These are phyloP conservation scores for Chaenodraco wilsoni DNA, from an alignment of 2,797 vertebrate species.

Conservation along the genomic window DNA sequence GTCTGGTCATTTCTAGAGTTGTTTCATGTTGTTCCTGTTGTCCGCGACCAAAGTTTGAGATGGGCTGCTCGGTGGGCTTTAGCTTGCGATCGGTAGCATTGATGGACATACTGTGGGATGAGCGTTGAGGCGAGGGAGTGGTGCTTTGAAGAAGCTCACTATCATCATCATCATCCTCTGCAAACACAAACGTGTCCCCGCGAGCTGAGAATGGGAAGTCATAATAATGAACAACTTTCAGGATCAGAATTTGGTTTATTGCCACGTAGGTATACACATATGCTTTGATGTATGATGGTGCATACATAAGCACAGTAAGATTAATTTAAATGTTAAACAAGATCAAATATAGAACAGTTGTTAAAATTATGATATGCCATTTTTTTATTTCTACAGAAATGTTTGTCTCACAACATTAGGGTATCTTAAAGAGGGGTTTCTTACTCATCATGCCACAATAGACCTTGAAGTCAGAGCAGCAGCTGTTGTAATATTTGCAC, in stretches of 20 bases:
- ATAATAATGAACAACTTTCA: background rate
- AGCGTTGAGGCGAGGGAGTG: background rate
- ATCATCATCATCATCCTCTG: constrained; percentile 82
- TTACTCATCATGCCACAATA: constrained; percentile 88
- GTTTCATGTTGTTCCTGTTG: background rate
- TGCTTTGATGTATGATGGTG: background rate
- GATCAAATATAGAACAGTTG: too few species aligned
- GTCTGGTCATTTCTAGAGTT: constrained; percentile 51
- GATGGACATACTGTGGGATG: background rate
- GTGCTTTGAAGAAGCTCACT: constrained; percentile 43
- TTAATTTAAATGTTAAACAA: too few species aligned
- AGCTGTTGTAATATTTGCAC: constrained; percentile 94
- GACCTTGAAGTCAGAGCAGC: constrained; percentile 87
- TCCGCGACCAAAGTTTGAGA: constrained; percentile 34
- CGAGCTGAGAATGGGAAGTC: constrained; percentile 81
- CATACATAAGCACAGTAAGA: too few species aligned
- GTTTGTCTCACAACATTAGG: background rate
- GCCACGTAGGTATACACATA: too few species aligned
- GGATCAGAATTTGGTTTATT: too few species aligned
- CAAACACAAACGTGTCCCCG: constrained; percentile 89
- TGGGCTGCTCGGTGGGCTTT: background rate
- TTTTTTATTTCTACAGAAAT: too few species aligned
- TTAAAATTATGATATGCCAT: too few species aligned
- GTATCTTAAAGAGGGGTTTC: constrained; percentile 17
- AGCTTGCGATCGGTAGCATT: background rate